Conservation (phyloP, 2,797 vertebrate species). For the Parauchenoglanis punctatus region DNA sequence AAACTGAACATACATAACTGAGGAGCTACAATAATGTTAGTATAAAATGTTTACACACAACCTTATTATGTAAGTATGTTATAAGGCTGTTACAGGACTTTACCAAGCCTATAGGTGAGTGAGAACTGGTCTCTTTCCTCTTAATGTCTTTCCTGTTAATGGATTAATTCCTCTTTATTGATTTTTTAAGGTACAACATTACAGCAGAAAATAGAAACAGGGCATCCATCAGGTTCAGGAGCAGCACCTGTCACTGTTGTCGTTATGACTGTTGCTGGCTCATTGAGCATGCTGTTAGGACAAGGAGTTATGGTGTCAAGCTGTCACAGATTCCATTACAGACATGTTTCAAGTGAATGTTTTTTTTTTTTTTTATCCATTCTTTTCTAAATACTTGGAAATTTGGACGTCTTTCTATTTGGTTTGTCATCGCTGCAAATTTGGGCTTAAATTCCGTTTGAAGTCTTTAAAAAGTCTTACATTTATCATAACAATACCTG, state of each 20-base stretch:
- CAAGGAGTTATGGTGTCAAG: not conserved
- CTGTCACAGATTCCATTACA: not conserved
- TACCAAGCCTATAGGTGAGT: not conserved
- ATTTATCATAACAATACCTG: not conserved
- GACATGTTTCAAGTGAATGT: not conserved
- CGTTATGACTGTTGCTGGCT: not conserved
- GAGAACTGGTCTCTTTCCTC: not conserved
- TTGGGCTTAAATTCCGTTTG: not conserved
- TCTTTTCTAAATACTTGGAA: not conserved
- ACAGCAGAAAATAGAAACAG: constrained; percentile 10
- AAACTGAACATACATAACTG: not conserved
- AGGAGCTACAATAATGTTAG: not conserved
- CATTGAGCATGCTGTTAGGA: constrained; percentile 5
- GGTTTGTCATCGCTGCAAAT: not conserved
- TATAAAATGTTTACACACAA: not conserved
- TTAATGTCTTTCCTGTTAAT: constrained; percentile 8
- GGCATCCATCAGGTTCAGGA: constrained; percentile 2
- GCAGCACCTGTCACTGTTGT: not conserved
- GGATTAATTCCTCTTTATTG: not conserved
- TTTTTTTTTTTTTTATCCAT: not conserved
- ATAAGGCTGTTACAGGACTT: not conserved
- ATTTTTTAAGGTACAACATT: not conserved
- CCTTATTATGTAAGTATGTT: not conserved
- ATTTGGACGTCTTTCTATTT: not conserved
- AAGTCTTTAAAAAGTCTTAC: too few species aligned